phyloP scores from a whole-genome alignment of 2,113 vertebrate genomes.

The Erythrocebus patas region DNA sequence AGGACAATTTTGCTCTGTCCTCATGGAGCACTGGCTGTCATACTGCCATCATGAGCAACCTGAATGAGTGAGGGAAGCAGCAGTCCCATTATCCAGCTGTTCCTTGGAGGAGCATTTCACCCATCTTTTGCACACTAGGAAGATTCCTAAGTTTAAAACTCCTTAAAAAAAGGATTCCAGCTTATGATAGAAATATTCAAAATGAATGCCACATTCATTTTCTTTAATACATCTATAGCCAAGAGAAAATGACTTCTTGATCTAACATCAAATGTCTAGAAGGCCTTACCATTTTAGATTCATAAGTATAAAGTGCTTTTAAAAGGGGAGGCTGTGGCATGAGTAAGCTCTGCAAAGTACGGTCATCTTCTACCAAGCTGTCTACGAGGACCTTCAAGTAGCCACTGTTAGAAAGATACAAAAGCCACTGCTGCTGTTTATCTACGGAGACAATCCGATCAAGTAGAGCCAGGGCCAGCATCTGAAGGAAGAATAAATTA shows the following conservation, averaged over 20 bases:
- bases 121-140: background rate
- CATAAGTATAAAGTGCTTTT: constrained; percentile 96
- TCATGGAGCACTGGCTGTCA: background rate
- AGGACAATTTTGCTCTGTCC: background rate
- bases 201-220: background rate
- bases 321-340: constrained; percentile 93
- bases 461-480: constrained; percentile 93
- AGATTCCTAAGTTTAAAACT: constrained; percentile 6
- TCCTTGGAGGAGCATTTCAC: background rate
- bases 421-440: constrained; percentile 95
- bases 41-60: background rate
- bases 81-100: background rate
- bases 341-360: constrained; percentile 91
- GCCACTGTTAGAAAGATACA: constrained; percentile 96
- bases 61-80: background rate
- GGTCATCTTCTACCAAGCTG: constrained; percentile 93
- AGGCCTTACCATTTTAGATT: constrained; percentile 96
- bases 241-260: background rate
- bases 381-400: constrained; percentile 97
- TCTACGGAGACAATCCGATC: constrained; percentile 96
- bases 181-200: background rate
- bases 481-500: constrained; percentile 79
- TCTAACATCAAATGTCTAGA: background rate
- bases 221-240: background rate
- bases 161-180: background rate